Evolutionary conservation across 2,888 invertebrate species (phyloP), one percentile per base, ranked within the genome.

Genomic region (Griposia aprilina): DNA sequence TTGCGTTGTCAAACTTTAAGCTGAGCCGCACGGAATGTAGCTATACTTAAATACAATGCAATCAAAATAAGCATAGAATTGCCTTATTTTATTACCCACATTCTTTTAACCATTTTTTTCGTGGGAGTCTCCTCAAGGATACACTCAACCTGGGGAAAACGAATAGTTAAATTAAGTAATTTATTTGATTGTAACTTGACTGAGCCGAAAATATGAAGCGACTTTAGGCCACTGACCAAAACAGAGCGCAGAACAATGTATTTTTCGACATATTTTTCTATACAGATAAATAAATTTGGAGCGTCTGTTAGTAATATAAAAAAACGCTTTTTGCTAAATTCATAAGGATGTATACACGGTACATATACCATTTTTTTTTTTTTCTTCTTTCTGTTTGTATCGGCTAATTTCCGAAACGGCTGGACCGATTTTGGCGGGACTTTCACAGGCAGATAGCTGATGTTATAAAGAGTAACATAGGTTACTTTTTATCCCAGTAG

Each of bases 61-160:
- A 79, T 71, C 81, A 81, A 76, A 81, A 78, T 78, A 74, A 83
- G 70, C 66, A 57, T 68, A 76, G 55, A 67, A 76, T 60, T 66
- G 66, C 74, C 63, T 30, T 74, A 20, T 45, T 87, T 41, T 41
- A 17, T 69, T 83, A 86, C 86, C 65, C 74, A 80, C 80, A 45
- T 80, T 69, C 30, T 81, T 36, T 59, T 60, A 72, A 45, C 50
- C 50, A 52, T 69, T 60, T 63, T 81, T 78, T 74, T 84, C 84
- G 73, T 75, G 59, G 78, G 75, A 36, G 36, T 65, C 81, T 81
- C 81, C 36, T 81, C 81, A 52, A 23, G 81, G 77, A 81, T 81
- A 72, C 81, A 52, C 30, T 81, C 45, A 66, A 81, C 81, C 81
- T 81, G 81, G 81, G 81, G 20, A 81, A 81, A 71, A 62, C 23